These are phyloP conservation scores for Thereva unica DNA, from an alignment of 2,888 invertebrate species.

Conservation along the genomic window DNA sequence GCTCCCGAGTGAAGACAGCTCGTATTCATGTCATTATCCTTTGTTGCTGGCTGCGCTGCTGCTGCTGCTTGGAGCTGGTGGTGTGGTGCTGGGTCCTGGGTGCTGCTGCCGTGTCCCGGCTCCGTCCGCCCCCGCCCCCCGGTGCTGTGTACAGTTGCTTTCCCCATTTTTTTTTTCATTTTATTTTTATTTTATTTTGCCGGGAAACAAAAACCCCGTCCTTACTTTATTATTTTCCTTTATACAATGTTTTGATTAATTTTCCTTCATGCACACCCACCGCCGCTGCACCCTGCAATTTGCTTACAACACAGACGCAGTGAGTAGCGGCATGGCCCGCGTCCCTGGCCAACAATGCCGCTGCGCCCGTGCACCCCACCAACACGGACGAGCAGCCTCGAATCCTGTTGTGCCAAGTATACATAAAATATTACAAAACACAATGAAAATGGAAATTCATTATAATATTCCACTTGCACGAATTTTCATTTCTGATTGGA, in stretches of 20 bases:
- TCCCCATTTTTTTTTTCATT: slow-evolving; percentile 24
- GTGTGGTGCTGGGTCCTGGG: not conserved
- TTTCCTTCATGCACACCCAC: slow-evolving; percentile 47
- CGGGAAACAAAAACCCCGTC: slow-evolving; percentile 37
- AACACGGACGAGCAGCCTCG: slow-evolving; percentile 16
- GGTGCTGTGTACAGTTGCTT: slow-evolving; percentile 26
- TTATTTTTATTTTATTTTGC: slow-evolving; percentile 32
- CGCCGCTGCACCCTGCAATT: slow-evolving; percentile 21
- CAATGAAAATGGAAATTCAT: slow-evolving; percentile 44
- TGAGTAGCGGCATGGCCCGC: slow-evolving; percentile 31
- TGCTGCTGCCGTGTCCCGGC: too few species aligned
- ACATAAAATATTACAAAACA: slow-evolving; percentile 39
- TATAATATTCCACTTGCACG: slow-evolving; percentile 44
- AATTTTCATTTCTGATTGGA: slow-evolving; percentile 44
- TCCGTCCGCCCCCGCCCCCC: too few species aligned
- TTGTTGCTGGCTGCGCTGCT: slow-evolving; percentile 27
- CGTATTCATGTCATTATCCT: slow-evolving; percentile 39
- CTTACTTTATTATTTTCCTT: slow-evolving; percentile 57
- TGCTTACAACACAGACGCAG: slow-evolving; percentile 32
- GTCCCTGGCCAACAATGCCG: slow-evolving; percentile 30
- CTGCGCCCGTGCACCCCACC: slow-evolving; percentile 12
- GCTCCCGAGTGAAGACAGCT: slow-evolving; percentile 38
- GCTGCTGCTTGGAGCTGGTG: slow-evolving; percentile 22
- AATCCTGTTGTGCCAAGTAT: slow-evolving; percentile 20
- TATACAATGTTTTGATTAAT: slow-evolving; percentile 59